phyloP scores from a whole-genome alignment of 1,140 invertebrate species.

The Leptinotarsa texana region DNA sequence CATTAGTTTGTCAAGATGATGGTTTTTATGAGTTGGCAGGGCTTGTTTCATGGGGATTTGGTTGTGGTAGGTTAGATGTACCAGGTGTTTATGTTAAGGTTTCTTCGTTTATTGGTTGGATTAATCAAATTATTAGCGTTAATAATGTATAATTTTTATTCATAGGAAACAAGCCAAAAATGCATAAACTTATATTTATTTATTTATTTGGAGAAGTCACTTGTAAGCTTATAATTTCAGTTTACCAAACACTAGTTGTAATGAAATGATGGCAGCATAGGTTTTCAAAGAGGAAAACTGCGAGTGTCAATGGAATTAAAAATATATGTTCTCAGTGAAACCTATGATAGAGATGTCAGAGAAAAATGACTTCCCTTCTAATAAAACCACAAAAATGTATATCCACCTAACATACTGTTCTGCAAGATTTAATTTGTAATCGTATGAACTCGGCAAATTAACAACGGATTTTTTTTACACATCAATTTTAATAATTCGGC shows the following conservation, averaged over 20 bases:
- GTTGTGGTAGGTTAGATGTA: constrained; percentile 84
- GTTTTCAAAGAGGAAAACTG: too few relatives aligned
- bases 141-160: constrained; percentile 72
- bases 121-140: constrained; percentile 94
- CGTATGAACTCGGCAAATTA: too few relatives aligned
- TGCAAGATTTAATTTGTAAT: too few relatives aligned
- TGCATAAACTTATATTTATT: constrained; percentile 16
- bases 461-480: too few relatives aligned
- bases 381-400: too few relatives aligned
- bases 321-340: too few relatives aligned
- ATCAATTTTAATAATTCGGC: too few relatives aligned
- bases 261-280: background rate
- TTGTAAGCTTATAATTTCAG: background rate
- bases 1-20: constrained; percentile 88
- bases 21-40: constrained; percentile 91
- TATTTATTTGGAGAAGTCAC: constrained; percentile 15
- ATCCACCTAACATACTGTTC: too few relatives aligned
- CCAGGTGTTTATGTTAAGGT: constrained; percentile 94
- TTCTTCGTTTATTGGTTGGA: constrained; percentile 93
- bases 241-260: background rate
- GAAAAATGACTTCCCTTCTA: too few relatives aligned
- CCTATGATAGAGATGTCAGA: too few relatives aligned
- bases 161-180: constrained; percentile 21
- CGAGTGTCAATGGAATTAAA: too few relatives aligned
- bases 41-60: constrained; percentile 90